A percentile compares a stretch with the other conserved stretches of the same genome.
Conservation (phyloP, 35 echinoderm and acorn worm genomes). For the Nesometra sesokonis region DNA sequence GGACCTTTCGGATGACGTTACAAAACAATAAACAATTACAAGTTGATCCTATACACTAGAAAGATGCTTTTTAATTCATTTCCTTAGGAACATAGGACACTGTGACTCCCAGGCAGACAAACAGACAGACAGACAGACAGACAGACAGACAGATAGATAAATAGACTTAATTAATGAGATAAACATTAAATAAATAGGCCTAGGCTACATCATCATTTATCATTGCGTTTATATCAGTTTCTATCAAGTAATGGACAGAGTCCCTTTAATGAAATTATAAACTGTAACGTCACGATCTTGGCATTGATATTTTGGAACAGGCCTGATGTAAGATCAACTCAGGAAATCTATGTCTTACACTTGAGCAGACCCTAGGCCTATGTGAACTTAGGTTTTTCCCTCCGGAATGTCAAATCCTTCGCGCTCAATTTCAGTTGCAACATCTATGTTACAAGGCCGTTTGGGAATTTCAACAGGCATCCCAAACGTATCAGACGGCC, state of each 20-base stretch:
- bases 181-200: no score
- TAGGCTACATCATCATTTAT: no score
- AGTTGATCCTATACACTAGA: no score
- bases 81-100: no score
- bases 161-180: no score
- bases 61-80: no score
- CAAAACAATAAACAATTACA: no score
- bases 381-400: neutral
- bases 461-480: neutral
- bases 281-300: neutral
- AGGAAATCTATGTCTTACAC: neutral
- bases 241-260: neutral
- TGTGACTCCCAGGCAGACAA: no score
- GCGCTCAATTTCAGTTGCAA: neutral
- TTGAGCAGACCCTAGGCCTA: neutral
- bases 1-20: no score
- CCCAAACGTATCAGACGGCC: neutral
- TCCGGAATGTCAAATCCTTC: neutral
- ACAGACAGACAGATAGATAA: no score
- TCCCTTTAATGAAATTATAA: constrained; percentile 1
- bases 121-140: no score
- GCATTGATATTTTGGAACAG: neutral
- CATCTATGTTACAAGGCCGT: neutral
- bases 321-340: neutral
- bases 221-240: no score